Evolutionary conservation across 2,888 invertebrate species (phyloP).

Genomic region (Pandemis cinnamomeana): DNA sequence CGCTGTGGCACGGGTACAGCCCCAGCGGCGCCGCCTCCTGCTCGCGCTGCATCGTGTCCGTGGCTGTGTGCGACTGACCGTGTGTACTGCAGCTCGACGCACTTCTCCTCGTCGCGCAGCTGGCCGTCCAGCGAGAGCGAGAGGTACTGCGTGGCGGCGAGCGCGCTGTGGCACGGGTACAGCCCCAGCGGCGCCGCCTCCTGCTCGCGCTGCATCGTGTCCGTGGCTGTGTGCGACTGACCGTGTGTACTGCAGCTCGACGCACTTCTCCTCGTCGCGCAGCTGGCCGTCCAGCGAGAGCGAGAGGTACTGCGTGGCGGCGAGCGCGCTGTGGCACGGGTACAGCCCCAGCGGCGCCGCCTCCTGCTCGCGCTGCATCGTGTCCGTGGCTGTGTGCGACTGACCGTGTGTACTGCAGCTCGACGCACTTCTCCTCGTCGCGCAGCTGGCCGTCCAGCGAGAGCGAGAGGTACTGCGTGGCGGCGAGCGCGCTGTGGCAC

Average conservation of each 20-base stretch:
- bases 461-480: constrained; percentile 90
- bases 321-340: constrained; percentile 87
- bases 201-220: constrained; percentile 89
- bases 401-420: constrained; percentile 78
- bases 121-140: constrained; percentile 88
- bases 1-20: constrained; percentile 89
- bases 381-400: constrained; percentile 84
- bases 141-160: constrained; percentile 89
- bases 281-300: constrained; percentile 88
- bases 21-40: constrained; percentile 88
- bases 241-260: constrained; percentile 83
- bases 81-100: constrained; percentile 86
- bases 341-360: constrained; percentile 90
- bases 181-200: constrained; percentile 88
- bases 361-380: constrained; percentile 88
- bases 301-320: constrained; percentile 90
- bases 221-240: constrained; percentile 72
- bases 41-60: constrained; percentile 90
- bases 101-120: constrained; percentile 90
- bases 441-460: constrained; percentile 89
- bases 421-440: constrained; percentile 91
- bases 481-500: constrained; percentile 87
- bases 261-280: constrained; percentile 91
- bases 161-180: constrained; percentile 88
- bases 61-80: constrained; percentile 66